These are phyloP conservation scores for Archivesica marissinica DNA, from an alignment of 1,140 invertebrate genomes.

Conservation along the genomic window DNA sequence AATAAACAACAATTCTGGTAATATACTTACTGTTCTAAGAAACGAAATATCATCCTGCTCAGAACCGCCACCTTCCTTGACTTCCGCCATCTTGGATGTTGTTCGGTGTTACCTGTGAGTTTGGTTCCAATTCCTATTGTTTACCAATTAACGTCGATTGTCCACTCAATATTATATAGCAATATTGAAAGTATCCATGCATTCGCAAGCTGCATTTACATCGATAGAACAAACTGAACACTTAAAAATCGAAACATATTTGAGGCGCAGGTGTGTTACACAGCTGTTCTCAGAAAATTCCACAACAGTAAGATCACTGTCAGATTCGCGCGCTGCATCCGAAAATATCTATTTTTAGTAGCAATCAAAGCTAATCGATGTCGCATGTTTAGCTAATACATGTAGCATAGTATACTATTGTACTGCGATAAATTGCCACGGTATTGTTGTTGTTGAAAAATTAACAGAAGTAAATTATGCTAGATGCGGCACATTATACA, in stretches of 20 bases:
- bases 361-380: conserved; percentile 45
- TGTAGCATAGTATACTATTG: too few species aligned
- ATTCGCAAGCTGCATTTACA: background rate
- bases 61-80: conserved; percentile 70
- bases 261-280: conserved; percentile 19
- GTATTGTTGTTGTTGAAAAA: too few species aligned
- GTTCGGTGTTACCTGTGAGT: conserved; percentile 19
- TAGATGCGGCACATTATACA: too few species aligned
- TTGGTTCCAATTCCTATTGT: conserved; percentile 40
- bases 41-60: conserved; percentile 79
- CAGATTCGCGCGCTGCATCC: conserved; percentile 51
- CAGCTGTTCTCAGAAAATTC: conserved; percentile 46
- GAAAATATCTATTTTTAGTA: conserved; percentile 55
- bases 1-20: background rate
- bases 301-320: conserved; percentile 41
- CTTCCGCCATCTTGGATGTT: conserved; percentile 74
- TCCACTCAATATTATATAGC: background rate
- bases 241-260: conserved; percentile 51
- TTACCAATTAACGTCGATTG: conserved; percentile 32
- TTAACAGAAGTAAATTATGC: too few species aligned
- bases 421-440: too few species aligned
- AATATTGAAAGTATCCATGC: conserved; percentile 3
- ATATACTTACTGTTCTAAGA: conserved; percentile 77
- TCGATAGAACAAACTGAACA: background rate
- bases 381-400: conserved; percentile 27